Conservation (phyloP, 1,140 invertebrate species). For the Hyles vespertilio region DNA sequence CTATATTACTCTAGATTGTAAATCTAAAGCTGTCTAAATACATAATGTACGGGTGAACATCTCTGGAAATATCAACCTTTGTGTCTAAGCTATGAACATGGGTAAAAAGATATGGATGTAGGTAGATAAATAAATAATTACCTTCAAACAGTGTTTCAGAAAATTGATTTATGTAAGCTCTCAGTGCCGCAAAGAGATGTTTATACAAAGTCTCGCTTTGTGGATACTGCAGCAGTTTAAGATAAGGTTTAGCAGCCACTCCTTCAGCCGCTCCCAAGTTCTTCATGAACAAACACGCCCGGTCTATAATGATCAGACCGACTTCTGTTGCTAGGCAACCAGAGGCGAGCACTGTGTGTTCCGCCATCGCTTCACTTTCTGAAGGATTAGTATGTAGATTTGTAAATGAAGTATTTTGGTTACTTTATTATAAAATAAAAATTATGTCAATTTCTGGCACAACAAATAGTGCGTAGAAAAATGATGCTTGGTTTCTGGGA, state of each 20-base stretch:
- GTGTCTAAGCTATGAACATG: too few species aligned
- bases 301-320: slow-evolving; percentile 90
- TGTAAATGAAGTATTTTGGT: too few species aligned
- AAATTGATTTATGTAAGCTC: slow-evolving; percentile 94
- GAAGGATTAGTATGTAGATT: slow-evolving; percentile 17
- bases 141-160: slow-evolving; percentile 88
- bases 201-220: slow-evolving; percentile 93
- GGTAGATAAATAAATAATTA: slow-evolving; percentile 38
- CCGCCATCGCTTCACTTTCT: slow-evolving; percentile 78
- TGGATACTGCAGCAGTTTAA: slow-evolving; percentile 90
- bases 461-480: too few species aligned
- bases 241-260: slow-evolving; percentile 84
- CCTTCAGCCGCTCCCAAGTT: slow-evolving; percentile 87
- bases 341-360: slow-evolving; percentile 84
- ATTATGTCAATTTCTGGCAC: too few species aligned
- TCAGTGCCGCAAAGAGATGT: slow-evolving; percentile 92
- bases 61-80: too few species aligned
- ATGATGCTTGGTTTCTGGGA: too few species aligned
- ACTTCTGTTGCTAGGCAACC: slow-evolving; percentile 94
- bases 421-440: too few species aligned
- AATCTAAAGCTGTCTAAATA: too few species aligned
- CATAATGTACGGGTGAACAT: too few species aligned
- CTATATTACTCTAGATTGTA: too few species aligned
- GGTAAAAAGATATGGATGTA: too few species aligned
- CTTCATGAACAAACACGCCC: slow-evolving; percentile 88